Evolutionary conservation across 2,113 vertebrate genomes (phyloP).

Genomic region (Orcinus orca): DNA sequence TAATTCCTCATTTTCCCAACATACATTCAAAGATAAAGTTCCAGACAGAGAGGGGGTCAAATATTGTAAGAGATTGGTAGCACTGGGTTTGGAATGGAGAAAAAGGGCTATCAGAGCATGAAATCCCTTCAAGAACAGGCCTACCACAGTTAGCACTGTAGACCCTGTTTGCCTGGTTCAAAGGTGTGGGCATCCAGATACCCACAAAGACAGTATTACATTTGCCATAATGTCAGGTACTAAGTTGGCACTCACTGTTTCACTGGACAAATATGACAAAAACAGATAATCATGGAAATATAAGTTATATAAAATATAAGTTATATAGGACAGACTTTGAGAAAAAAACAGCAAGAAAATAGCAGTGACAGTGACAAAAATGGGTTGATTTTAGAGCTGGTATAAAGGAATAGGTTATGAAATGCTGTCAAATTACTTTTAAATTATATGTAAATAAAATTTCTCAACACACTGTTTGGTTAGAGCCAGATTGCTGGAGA

Average conservation of each 20-base stretch:
- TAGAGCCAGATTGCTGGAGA: neutral
- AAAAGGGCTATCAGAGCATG: neutral
- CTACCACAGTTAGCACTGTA: too few species aligned
- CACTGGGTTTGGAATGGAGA: neutral
- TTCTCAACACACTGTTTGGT: neutral
- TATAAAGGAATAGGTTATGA: neutral
- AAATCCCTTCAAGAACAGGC: neutral
- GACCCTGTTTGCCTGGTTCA: neutral
- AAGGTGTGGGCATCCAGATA: neutral
- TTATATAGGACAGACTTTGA: neutral
- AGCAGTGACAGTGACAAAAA: neutral
- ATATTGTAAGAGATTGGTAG: neutral
- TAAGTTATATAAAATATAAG: neutral
- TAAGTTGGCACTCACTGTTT: neutral
- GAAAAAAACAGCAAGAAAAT: neutral
- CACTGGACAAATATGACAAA: neutral
- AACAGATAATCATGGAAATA: neutral
- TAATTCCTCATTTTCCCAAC: neutral
- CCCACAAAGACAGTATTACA: neutral
- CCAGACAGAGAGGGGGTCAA: neutral
- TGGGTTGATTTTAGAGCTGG: neutral
- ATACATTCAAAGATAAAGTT: neutral
- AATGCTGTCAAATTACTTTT: neutral
- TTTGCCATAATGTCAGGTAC: neutral
- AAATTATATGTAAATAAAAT: neutral